Percentiles rank a stretch among this genome's conserved stretches.
Evolutionary conservation across 2,113 vertebrate genomes (phyloP).

Genomic region (Muscicapa adusta): DNA sequence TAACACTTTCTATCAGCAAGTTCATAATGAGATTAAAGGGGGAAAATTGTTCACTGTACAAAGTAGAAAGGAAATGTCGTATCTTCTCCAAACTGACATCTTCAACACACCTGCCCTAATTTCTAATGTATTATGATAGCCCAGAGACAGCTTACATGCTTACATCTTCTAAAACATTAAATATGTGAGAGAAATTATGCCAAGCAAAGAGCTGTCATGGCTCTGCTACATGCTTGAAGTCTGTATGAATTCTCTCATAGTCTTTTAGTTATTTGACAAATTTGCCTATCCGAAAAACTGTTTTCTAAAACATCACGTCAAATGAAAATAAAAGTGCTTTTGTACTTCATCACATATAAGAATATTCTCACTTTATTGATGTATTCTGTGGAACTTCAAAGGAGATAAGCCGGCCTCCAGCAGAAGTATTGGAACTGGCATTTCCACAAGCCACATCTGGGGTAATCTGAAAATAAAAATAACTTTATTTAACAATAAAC

Average conservation of each 20-base stretch:
- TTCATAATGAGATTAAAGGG: background rate
- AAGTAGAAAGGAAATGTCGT: background rate
- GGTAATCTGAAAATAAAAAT: conserved; percentile 71
- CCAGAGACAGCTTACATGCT: background rate
- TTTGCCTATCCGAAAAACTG: background rate
- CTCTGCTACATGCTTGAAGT: background rate
- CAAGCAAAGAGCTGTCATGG: background rate
- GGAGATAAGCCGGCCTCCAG: conserved; percentile 83
- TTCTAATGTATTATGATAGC: background rate
- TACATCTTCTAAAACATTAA: background rate
- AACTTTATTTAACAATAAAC: background rate
- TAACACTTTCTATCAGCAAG: background rate
- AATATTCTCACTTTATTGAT: conserved; percentile 89
- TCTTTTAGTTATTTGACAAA: background rate
- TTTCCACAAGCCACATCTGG: conserved; percentile 87
- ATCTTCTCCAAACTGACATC: background rate
- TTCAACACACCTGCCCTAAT: background rate
- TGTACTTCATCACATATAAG: background rate
- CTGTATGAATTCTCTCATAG: background rate
- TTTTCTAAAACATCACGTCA: background rate
- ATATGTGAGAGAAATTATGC: background rate
- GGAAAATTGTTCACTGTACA: background rate
- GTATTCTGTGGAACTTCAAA: conserved; percentile 92
- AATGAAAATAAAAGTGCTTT: background rate
- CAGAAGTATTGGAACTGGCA: conserved; percentile 85